phyloP scores from a whole-genome alignment of 2,113 vertebrate species.

The Mandrillus leucophaeus region DNA sequence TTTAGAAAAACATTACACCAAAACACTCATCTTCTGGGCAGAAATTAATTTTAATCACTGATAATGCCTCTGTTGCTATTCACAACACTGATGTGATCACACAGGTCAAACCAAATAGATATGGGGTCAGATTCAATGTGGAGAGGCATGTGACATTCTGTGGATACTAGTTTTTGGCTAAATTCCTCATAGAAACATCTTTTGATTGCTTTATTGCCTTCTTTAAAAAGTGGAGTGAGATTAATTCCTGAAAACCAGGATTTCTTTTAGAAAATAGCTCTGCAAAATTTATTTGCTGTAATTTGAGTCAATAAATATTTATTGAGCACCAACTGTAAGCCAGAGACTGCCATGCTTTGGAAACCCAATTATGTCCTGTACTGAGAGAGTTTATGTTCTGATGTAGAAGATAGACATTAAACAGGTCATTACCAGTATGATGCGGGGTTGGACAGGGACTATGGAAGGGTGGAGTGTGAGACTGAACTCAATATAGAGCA shows the following conservation, averaged over 20 bases:
- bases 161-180: not conserved
- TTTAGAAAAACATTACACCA: not conserved
- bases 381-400: not conserved
- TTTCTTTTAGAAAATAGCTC: not conserved
- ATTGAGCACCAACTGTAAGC: not conserved
- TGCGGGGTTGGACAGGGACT: not conserved
- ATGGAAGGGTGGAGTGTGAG: not conserved
- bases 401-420: not conserved
- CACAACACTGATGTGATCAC: not conserved
- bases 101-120: not conserved
- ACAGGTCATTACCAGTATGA: not conserved
- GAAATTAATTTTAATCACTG: not conserved
- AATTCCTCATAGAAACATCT: not conserved
- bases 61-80: not conserved
- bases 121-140: not conserved
- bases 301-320: not conserved
- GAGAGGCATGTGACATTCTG: not conserved
- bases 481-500: not conserved
- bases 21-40: not conserved
- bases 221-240: not conserved
- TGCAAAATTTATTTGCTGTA: not conserved
- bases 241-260: not conserved
- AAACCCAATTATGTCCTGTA: not conserved
- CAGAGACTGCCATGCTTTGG: not conserved
- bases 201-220: constrained; percentile 23